A percentile compares a stretch with the other conserved stretches of the same genome.
These are phyloP conservation scores for Melipona beecheii DNA, from an alignment of 2,888 invertebrate genomes.

Conservation along the genomic window DNA sequence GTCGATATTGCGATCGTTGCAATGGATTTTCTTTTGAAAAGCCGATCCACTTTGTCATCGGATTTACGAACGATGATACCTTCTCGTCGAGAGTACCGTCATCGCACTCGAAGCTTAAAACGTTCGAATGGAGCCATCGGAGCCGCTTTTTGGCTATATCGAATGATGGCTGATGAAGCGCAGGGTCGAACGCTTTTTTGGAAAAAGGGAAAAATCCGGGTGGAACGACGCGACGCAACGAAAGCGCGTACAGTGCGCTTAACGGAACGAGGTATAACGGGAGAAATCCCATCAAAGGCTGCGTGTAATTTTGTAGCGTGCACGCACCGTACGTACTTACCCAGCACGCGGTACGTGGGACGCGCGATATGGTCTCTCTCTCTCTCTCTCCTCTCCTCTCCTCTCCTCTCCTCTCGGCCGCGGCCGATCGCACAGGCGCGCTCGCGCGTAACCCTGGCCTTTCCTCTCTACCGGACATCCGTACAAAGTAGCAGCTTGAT, in stretches of 20 bases:
- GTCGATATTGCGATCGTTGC: background rate
- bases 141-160: background rate
- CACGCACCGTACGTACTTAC: background rate
- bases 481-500: constrained; percentile 63
- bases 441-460: background rate
- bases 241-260: constrained; percentile 48
- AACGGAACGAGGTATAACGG: constrained; percentile 40
- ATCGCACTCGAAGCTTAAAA: background rate
- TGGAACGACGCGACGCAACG: constrained; percentile 24
- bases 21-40: background rate
- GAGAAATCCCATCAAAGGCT: constrained; percentile 66
- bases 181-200: constrained; percentile 18
- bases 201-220: constrained; percentile 17
- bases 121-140: too few species aligned
- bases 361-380: background rate
- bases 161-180: constrained; percentile 18
- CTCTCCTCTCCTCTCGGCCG: constrained; percentile 10
- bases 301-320: constrained; percentile 58
- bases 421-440: constrained; percentile 8
- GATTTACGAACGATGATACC: background rate
- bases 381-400: background rate
- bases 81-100: background rate
- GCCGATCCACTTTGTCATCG: background rate
- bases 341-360: background rate
- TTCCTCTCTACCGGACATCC: constrained; percentile 51